Base-by-base conservation (phyloP, 2,888 invertebrate genomes). In the Arctia plantaginis region DNA sequence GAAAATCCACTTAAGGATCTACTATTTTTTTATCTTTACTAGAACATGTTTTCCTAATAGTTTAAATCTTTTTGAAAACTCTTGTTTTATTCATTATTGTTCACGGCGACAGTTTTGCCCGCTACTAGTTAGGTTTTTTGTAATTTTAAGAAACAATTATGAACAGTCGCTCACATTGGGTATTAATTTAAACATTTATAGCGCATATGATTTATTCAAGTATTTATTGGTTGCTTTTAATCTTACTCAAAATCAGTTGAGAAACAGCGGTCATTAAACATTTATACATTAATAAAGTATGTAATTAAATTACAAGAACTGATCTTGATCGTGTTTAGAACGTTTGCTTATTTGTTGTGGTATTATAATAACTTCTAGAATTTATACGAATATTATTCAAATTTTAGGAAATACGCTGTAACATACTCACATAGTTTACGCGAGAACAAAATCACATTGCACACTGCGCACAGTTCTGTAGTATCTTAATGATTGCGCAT, bases 401-500 rank as follows among this genome's bases (percentile, higher is more conserved):
- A 67, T 15, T 39, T 39, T 62, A 62, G 13, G 1, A 66, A 69
- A 35, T 27, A 64, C 41, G 59, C 15, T 66, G 30, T 12, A 68
- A 44, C 44, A 51, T 67, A 84, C 84, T 84, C 72, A 84, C 84
- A 83, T 73, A 80, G 73, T 51, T 41, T 66, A 55, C 70, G 77
- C 77, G 77, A 73, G 73, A 64, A 41, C 23, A 41, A 70, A 65
- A 65, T 55, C 74, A 76, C 69, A 66, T 80, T 71, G 66, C 66
- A 70, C 81, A 76, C 67, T 81, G 83, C 80, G 73, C 80, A 79
- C 79, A 66, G 77, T 73, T 72, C 82, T 72, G 79, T 64, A 76
- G 80, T 81, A 81, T 83, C 81, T 82, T 83, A 87, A 80, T 85
- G 80, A 90, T 86, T 90, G 88, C 80, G 83, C 80, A 74, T 86